phyloP scores from a whole-genome alignment of 1,140 invertebrate species.

The Cyrtorhinus lividipennis region DNA sequence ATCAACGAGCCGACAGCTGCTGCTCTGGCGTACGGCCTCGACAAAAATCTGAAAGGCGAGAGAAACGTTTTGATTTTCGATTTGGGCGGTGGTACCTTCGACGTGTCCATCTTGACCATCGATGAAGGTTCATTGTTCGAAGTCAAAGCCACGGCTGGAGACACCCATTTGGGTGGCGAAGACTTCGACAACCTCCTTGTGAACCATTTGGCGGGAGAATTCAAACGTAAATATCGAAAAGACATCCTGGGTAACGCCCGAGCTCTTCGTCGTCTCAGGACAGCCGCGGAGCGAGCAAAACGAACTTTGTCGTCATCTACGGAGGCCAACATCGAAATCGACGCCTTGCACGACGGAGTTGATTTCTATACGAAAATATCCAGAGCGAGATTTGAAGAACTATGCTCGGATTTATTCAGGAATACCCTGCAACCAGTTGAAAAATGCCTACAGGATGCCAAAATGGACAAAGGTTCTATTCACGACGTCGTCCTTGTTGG shows the following conservation, averaged over 20 bases:
- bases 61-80: no score
- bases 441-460: slow-evolving; percentile 52
- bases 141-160: slow-evolving; percentile 63
- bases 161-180: no score
- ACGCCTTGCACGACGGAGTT: slow-evolving; percentile 38
- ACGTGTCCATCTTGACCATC: slow-evolving; percentile 75
- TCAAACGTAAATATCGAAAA: slow-evolving; percentile 38
- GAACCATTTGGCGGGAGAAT: slow-evolving; percentile 46
- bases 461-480: no score
- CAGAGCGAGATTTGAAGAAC: no score
- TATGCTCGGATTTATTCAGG: slow-evolving; percentile 43
- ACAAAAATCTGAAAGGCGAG: slow-evolving; percentile 59
- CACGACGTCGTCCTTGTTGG: slow-evolving; percentile 53
- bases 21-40: slow-evolving; percentile 62
- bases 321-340: no score
- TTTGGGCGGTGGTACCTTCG: slow-evolving; percentile 63
- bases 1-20: slow-evolving; percentile 57
- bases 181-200: slow-evolving; percentile 73
- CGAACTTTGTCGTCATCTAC: slow-evolving; percentile 40
- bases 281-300: slow-evolving; percentile 45
- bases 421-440: slow-evolving; percentile 43
- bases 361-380: slow-evolving; percentile 48
- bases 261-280: no score
- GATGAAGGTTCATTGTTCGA: no score
- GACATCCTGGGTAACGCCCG: slow-evolving; percentile 34